Percentiles rank a stretch among this genome's conserved stretches.
phyloP scores from a whole-genome alignment of 1,140 invertebrate species.

The Aphidius gifuensis region DNA sequence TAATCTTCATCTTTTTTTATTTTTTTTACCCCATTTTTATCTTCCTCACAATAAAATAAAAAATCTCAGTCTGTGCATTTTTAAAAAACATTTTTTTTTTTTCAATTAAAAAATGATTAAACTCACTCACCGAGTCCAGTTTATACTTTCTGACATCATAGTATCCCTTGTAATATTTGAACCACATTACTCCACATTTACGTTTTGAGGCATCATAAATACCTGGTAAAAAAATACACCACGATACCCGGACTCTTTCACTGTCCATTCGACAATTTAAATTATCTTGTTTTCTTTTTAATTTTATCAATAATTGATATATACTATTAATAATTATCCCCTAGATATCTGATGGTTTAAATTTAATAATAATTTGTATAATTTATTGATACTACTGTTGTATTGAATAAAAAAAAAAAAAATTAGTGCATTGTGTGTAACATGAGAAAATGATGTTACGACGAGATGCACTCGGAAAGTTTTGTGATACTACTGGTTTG shows the following conservation, averaged over 20 bases:
- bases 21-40: too few species aligned
- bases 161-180: slow-evolving; percentile 47
- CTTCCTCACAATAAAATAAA: not conserved
- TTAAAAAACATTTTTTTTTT: not conserved
- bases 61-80: slow-evolving; percentile 1
- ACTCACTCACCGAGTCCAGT: slow-evolving; percentile 37
- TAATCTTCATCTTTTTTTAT: too few species aligned
- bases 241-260: slow-evolving; percentile 20
- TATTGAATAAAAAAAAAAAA: not conserved
- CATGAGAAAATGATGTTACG: slow-evolving; percentile 22
- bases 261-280: slow-evolving; percentile 16
- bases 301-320: too few species aligned
- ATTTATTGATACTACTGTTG: not conserved
- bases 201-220: slow-evolving; percentile 24
- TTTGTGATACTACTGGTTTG: slow-evolving; percentile 44
- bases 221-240: slow-evolving; percentile 22
- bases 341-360: too few species aligned
- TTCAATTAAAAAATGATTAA: too few species aligned
- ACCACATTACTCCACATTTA: slow-evolving; percentile 38
- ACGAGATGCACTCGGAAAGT: slow-evolving; percentile 48
- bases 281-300: too few species aligned
- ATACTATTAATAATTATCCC: too few species aligned
- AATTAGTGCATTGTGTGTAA: not conserved
- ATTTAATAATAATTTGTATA: not conserved
- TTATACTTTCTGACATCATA: slow-evolving; percentile 44